Conservation (phyloP, 2,888 invertebrate species). For the Drosophila stalkeri region DNA sequence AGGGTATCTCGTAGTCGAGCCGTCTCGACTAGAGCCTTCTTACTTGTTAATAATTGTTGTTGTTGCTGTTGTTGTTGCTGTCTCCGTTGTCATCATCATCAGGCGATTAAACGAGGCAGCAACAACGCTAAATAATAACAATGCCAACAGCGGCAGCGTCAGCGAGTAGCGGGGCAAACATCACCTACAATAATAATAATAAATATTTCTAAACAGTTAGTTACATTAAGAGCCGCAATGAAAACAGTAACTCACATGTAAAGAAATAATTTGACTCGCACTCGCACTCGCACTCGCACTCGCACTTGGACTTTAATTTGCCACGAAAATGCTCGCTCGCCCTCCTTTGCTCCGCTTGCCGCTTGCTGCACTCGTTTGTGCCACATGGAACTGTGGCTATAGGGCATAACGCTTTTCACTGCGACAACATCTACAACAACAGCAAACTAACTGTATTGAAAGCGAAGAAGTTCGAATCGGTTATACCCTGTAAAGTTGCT, state of each 20-base stretch:
- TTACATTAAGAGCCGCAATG: slow-evolving; percentile 82
- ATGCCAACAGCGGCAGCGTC: slow-evolving; percentile 34
- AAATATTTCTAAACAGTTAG: slow-evolving; percentile 82
- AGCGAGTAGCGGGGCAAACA: slow-evolving; percentile 51
- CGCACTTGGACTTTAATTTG: slow-evolving; percentile 83
- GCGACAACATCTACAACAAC: slow-evolving; percentile 27
- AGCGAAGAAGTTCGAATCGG: background rate
- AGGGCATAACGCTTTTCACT: slow-evolving; percentile 77
- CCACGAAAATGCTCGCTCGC: slow-evolving; percentile 64
- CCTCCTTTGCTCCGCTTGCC: slow-evolving; percentile 17
- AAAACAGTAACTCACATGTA: slow-evolving; percentile 81
- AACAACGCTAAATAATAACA: slow-evolving; percentile 43
- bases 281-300: slow-evolving; percentile 71
- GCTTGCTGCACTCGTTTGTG: slow-evolving; percentile 52
- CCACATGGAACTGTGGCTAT: slow-evolving; percentile 67
- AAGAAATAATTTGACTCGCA: slow-evolving; percentile 81
- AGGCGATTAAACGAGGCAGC: slow-evolving; percentile 75
- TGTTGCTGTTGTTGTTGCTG: slow-evolving; percentile 20
- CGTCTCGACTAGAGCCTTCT: too few species aligned
- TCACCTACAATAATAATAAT: slow-evolving; percentile 65
- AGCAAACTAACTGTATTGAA: background rate
- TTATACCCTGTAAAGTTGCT: slow-evolving; percentile 9
- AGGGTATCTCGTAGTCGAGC: too few species aligned
- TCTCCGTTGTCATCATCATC: slow-evolving; percentile 56
- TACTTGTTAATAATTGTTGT: slow-evolving; percentile 66